Conservation (phyloP, 2,113 vertebrate genomes). For the Platysternon megacephalum region DNA sequence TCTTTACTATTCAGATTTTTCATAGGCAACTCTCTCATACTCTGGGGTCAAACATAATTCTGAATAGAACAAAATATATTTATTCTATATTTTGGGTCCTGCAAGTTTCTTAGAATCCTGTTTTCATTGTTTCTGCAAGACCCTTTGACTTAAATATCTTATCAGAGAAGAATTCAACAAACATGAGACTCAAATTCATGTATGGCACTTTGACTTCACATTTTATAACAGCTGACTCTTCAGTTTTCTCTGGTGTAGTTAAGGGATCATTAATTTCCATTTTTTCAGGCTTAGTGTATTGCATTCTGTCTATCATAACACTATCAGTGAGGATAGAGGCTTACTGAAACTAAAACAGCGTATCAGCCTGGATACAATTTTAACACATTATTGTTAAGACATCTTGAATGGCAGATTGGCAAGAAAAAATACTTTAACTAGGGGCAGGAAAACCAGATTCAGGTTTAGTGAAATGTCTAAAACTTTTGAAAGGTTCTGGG, state of each 20-base stretch:
- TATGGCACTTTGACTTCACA: slow-evolving; percentile 1
- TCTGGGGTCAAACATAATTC: not conserved
- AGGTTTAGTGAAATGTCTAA: not conserved
- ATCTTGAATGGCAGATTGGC: not conserved
- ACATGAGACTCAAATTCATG: not conserved
- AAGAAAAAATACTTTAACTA: not conserved
- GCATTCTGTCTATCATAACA: not conserved
- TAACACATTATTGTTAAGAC: not conserved
- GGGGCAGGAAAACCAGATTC: not conserved
- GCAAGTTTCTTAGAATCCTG: not conserved
- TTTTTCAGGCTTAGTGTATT: not conserved
- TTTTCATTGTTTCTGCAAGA: not conserved
- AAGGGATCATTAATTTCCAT: slow-evolving; percentile 45
- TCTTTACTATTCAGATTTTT: not conserved
- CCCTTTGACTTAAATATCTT: not conserved
- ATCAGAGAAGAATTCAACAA: slow-evolving; percentile 6
- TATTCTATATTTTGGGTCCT: not conserved
- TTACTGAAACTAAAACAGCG: not conserved
- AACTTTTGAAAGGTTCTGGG: not conserved
- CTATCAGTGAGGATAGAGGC: not conserved
- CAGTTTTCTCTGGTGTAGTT: not conserved
- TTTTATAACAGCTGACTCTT: slow-evolving; percentile 3
- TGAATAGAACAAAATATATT: not conserved
- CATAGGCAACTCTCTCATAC: not conserved
- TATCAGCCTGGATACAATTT: slow-evolving; percentile 24